Percentiles rank a stretch among this genome's conserved stretches.
Evolutionary conservation across 1,140 invertebrate species (phyloP).

Genomic region (Agraylea sexmaculata): DNA sequence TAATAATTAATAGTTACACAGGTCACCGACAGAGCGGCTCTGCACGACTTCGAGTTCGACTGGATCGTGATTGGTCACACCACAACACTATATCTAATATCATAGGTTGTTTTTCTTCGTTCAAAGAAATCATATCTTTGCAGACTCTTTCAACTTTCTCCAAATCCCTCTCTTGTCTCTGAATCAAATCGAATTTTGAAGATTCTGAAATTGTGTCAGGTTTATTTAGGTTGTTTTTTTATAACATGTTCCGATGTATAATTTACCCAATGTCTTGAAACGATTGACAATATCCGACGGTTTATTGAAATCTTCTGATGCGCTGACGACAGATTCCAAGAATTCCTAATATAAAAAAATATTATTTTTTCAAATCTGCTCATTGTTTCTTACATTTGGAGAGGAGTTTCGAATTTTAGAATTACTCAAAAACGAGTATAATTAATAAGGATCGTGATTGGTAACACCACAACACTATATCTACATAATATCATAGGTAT

Average conservation of each 20-base stretch:
- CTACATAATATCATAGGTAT: no score
- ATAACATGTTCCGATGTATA: conserved; percentile 6
- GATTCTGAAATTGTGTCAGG: conserved; percentile 3
- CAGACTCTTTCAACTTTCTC: conserved; percentile 32
- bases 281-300: conserved; percentile 45
- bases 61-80: no score
- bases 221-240: conserved; percentile 5
- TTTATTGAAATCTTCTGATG: conserved; percentile 41
- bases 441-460: background rate
- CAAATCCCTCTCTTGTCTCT: conserved; percentile 33
- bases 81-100: no score
- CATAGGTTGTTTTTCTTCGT: conserved; percentile 36
- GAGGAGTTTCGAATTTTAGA: background rate
- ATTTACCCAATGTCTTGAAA: conserved; percentile 41
- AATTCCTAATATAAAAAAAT: conserved; percentile 31
- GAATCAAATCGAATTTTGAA: conserved; percentile 2
- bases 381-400: background rate
- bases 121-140: conserved; percentile 31
- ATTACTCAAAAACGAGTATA: background rate
- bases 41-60: no score
- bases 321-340: conserved; percentile 39
- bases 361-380: background rate
- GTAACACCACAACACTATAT: no score
- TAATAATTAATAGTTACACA: no score
- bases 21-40: no score